Evolutionary conservation across 2,113 vertebrate genomes (phyloP), one percentile per base, ranked within the genome.

Genomic region (Excalfactoria chinensis): DNA sequence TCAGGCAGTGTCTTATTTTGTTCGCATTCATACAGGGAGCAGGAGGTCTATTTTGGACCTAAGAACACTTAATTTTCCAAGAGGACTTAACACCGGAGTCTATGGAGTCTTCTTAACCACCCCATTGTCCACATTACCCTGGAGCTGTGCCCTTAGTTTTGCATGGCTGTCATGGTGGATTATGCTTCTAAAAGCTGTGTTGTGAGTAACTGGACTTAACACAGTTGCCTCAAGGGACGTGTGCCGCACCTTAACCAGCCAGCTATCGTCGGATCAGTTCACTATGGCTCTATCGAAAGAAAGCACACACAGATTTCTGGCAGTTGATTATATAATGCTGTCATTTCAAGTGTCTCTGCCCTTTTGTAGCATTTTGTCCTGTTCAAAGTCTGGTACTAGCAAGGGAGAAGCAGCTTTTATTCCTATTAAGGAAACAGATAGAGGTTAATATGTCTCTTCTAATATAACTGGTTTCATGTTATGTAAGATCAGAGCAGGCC

Each of bases 381-480:
- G 6, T 19, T 73, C 59, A 35, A 40, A 62, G 22, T n/a, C 20
- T 76, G 18, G 22, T 53, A 55, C 37, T 59, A 71, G 32, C 44
- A 55, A 15, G 11, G 43, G 21, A 85, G 46, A 90, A 87, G 49
- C 2, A 51, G 56, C 20, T 73, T 89, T 79, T 73, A 60, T 88
- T 90, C 72, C 67, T 83, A 30, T 85, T 92, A 94, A 76, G 68
- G 25, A 92, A 94, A 53, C 34, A 15, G 8, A 84, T 16, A 43
- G n/a, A 67, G 43, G 16, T 32, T 80, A 76, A 70, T 91, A 55
- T 73, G 72, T 94, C 93, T 76, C 23, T 89, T 71, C 32, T 64
- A 48, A 25, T 84, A 63, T 58, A 87, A 66, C 37, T 87, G 28
- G 46, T 89, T 95, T 89, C 63, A 59, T 92, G 34, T 93, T 94